Conservation (phyloP, 23 tunicate species). For the Oikopleura vanhoeffeni region DNA sequence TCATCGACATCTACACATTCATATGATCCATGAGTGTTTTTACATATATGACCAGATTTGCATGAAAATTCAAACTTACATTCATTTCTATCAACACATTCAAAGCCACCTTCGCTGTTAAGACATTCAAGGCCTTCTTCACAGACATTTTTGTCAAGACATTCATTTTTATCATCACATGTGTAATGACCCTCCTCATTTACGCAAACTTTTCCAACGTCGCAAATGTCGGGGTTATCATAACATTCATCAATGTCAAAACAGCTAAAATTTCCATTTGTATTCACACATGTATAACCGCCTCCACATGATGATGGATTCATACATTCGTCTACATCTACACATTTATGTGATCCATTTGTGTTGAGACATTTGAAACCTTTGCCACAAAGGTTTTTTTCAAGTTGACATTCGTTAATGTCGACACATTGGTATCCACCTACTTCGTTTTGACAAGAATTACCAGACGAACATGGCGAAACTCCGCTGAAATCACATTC, state of each 20-base stretch:
- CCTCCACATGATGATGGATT: neutral
- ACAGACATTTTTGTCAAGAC: neutral
- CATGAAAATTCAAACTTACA: neutral
- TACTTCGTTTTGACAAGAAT: neutral
- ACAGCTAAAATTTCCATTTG: neutral
- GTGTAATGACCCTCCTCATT: neutral
- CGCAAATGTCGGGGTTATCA: neutral
- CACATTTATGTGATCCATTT: neutral
- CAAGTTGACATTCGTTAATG: neutral
- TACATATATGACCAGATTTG: neutral
- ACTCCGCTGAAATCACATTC: neutral
- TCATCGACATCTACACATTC: neutral
- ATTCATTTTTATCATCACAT: neutral
- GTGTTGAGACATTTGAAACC: neutral
- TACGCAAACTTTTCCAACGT: neutral
- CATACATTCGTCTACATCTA: constrained; percentile 2
- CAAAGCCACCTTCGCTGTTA: neutral
- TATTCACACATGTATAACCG: neutral
- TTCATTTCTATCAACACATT: neutral
- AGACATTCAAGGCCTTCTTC: neutral
- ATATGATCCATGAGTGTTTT: neutral
- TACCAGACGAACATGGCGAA: neutral
- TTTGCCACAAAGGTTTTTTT: neutral
- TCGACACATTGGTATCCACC: neutral
- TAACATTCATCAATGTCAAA: neutral